These are phyloP conservation scores for Apostichopus californicus DNA, from an alignment of 35 echinoderm and acorn worm species.

Conservation along the genomic window DNA sequence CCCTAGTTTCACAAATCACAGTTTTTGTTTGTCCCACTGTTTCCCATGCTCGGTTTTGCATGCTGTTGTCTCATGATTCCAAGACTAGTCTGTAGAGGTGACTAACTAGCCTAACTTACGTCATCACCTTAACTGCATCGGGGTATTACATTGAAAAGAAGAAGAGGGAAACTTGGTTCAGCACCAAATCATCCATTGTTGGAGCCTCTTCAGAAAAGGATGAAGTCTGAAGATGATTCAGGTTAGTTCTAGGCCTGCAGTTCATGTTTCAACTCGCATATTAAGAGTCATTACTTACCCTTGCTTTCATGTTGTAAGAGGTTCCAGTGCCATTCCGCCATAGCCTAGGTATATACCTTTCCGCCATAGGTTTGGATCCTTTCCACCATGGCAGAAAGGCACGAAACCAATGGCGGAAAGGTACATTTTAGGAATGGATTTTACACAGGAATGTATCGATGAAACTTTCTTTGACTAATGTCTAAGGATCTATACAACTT, in stretches of 20 bases:
- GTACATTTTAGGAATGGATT: too few species aligned
- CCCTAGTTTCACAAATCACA: too few species aligned
- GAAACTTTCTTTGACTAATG: neutral
- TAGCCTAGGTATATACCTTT: neutral
- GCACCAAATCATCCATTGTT: neutral
- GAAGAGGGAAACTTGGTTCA: neutral
- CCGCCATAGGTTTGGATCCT: too few species aligned
- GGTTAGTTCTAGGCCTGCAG: neutral
- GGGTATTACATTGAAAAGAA: neutral
- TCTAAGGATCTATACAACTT: neutral
- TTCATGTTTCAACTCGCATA: neutral
- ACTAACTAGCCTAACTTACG: too few species aligned
- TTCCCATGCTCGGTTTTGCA: too few species aligned
- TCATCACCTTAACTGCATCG: neutral
- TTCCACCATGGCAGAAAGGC: too few species aligned
- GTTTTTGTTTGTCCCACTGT: too few species aligned
- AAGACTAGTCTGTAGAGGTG: too few species aligned
- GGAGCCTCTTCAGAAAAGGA: neutral
- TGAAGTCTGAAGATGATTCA: conserved; percentile 14
- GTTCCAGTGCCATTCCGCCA: neutral
- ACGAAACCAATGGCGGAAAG: too few species aligned
- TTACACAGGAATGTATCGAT: too few species aligned
- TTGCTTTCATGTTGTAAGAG: neutral
- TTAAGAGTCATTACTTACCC: neutral
- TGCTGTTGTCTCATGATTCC: too few species aligned